Evolutionary conservation across 2,888 invertebrate species (phyloP).

Genomic region (Ophion obscuratus): DNA sequence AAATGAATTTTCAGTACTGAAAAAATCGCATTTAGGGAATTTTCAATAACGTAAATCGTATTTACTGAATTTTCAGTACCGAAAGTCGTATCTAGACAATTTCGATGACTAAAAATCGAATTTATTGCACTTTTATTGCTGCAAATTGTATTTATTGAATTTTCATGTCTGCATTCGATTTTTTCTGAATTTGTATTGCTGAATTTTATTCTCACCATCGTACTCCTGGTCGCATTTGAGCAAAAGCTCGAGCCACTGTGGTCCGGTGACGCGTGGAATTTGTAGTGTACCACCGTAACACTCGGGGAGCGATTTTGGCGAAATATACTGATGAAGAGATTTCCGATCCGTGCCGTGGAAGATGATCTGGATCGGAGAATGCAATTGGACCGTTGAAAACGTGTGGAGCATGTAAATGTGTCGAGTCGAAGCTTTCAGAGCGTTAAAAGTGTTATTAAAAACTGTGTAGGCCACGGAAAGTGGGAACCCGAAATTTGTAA

Average conservation of each 20-base stretch:
- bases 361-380: constrained; percentile 85
- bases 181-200: not conserved
- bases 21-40: not conserved
- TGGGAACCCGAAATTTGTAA: no score
- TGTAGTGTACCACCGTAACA: constrained; percentile 91
- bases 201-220: constrained; percentile 85
- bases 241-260: constrained; percentile 90
- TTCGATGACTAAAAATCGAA: no score
- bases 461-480: no score
- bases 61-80: not conserved
- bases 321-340: constrained; percentile 89
- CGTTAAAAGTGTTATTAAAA: no score
- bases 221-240: constrained; percentile 91
- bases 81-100: no score
- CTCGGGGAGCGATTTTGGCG: constrained; percentile 89
- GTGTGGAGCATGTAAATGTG: not conserved
- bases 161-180: not conserved
- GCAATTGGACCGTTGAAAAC: no score
- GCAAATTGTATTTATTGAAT: no score
- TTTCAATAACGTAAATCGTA: no score
- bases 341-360: constrained; percentile 92
- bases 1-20: no score
- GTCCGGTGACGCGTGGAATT: constrained; percentile 88
- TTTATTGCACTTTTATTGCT: no score
- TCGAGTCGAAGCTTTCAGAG: not conserved